Evolutionary conservation across 2,888 invertebrate genomes (phyloP).

Genomic region (Plagiodera versicolora): DNA sequence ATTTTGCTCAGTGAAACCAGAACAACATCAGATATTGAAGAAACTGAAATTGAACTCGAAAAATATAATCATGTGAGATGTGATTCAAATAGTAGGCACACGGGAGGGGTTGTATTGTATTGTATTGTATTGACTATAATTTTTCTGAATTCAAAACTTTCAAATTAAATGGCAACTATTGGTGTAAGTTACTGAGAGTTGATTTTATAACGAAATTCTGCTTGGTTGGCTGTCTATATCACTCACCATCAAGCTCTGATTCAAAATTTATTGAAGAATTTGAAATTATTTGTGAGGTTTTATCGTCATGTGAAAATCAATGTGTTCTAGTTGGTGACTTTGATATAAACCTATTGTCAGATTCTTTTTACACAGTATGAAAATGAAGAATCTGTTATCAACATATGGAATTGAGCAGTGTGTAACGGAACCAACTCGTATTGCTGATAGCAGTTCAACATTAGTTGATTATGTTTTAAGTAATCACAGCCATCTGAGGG

Average conservation of each 20-base stretch:
- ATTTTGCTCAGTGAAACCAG: conserved; percentile 13
- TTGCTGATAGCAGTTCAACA: conserved; percentile 1
- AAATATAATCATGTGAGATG: conserved; percentile 1
- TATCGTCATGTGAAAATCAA: conserved; percentile 4
- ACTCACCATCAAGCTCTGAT: conserved; percentile 2
- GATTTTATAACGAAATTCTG: not conserved
- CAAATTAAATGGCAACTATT: not conserved
- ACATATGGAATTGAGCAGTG: conserved; percentile 11
- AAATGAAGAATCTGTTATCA: conserved; percentile 13
- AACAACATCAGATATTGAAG: conserved; percentile 13
- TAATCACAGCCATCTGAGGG: conserved; percentile 8
- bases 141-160: conserved; percentile 4
- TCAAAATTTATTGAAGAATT: conserved; percentile 8
- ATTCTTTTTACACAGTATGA: conserved; percentile 10
- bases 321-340: too few species aligned
- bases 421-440: conserved; percentile 10
- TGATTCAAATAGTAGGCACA: not conserved
- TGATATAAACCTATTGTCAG: conserved; percentile 11
- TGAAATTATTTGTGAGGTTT: conserved; percentile 10
- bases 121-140: not conserved
- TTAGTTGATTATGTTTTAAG: conserved; percentile 6
- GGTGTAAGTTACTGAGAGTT: conserved; percentile 1
- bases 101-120: not conserved
- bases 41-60: conserved; percentile 9
- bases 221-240: conserved; percentile 3